These are phyloP conservation scores for Calameuta pallipes DNA, from an alignment of 2,888 invertebrate genomes.

Conservation along the genomic window DNA sequence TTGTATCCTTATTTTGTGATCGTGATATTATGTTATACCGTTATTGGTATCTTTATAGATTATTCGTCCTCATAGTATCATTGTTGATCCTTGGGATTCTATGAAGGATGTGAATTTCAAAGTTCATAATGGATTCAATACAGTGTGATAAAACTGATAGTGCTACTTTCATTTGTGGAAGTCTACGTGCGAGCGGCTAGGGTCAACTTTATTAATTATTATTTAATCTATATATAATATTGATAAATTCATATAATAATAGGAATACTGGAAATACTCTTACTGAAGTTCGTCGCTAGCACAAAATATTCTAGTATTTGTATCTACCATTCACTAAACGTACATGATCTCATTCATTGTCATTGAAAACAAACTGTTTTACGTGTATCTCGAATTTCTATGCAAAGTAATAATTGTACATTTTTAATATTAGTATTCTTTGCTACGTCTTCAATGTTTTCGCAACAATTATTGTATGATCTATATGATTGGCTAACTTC, in stretches of 20 bases:
- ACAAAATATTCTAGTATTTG: neutral
- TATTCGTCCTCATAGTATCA: neutral
- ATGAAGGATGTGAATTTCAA: neutral
- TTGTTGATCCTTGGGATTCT: neutral
- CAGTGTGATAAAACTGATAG: neutral
- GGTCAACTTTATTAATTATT: neutral
- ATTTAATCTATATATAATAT: neutral
- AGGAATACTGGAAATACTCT: neutral
- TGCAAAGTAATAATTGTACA: neutral
- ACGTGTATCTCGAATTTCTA: too few species aligned
- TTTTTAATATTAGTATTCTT: neutral
- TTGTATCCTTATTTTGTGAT: neutral
- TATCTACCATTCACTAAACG: neutral
- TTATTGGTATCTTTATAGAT: neutral
- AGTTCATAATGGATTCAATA: neutral
- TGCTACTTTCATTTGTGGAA: neutral
- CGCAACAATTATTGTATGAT: neutral
- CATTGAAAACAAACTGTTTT: too few species aligned
- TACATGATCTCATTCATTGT: too few species aligned
- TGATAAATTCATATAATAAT: neutral
- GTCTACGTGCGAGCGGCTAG: neutral
- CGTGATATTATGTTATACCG: neutral
- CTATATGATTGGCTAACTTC: neutral
- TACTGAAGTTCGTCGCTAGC: neutral
- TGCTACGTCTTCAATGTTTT: neutral